Conservation (phyloP, 2,888 invertebrate species). For the Dryadula phaetusa region DNA sequence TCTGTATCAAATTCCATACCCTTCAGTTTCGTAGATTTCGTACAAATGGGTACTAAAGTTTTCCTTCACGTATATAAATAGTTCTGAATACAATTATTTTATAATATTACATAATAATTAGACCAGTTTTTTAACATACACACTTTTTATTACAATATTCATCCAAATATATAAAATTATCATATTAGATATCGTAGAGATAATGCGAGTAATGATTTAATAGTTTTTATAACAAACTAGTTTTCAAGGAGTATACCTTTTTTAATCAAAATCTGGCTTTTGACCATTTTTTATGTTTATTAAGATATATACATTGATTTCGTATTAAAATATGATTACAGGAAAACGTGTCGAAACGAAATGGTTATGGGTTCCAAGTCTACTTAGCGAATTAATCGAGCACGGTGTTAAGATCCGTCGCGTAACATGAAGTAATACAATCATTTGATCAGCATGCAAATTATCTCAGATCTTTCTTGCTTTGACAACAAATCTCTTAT, state of each 20-base stretch:
- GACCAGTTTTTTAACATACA: neutral
- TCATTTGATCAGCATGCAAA: too few species aligned
- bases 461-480: too few species aligned
- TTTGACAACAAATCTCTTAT: too few species aligned
- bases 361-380: too few species aligned
- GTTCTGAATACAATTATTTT: neutral
- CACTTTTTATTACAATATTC: neutral
- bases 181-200: neutral
- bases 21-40: too few species aligned
- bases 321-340: too few species aligned
- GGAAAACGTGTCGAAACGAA: too few species aligned
- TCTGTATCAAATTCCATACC: too few species aligned
- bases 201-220: neutral
- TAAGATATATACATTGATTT: neutral
- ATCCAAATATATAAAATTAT: constrained; percentile 5
- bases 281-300: neutral
- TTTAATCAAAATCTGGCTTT: neutral
- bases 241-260: neutral
- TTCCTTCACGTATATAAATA: neutral
- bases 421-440: too few species aligned
- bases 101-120: neutral
- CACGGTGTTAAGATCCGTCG: too few species aligned
- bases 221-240: neutral
- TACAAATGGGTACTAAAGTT: too few species aligned
- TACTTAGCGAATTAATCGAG: too few species aligned